phyloP scores from a whole-genome alignment of 1,140 invertebrate genomes.

The Drosophila kikkawai region DNA sequence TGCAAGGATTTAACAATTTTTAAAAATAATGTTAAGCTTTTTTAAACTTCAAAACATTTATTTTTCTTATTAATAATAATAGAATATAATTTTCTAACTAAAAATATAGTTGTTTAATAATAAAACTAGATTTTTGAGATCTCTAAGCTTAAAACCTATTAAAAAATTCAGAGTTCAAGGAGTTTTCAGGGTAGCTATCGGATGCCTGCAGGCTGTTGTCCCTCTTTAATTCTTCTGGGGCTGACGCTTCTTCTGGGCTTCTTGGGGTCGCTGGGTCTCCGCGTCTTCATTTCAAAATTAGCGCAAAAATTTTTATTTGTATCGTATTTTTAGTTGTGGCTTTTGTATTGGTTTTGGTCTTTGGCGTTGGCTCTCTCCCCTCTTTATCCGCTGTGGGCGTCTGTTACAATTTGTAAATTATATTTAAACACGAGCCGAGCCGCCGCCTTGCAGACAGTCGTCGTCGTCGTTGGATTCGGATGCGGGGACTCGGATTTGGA shows the following conservation, averaged over 20 bases:
- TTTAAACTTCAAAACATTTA: too few species aligned
- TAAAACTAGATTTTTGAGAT: not conserved
- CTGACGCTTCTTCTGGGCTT: constrained; percentile 1
- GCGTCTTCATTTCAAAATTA: constrained; percentile 70
- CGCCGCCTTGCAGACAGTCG: constrained; percentile 24
- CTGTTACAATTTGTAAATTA: constrained; percentile 76
- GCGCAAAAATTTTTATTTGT: constrained; percentile 65
- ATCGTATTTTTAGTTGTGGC: constrained; percentile 74
- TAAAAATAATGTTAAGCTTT: too few species aligned
- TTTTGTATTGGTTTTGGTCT: constrained; percentile 45
- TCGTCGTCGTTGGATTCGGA: constrained; percentile 25
- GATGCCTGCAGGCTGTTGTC: constrained; percentile 1
- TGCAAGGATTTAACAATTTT: not conserved
- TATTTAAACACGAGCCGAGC: constrained; percentile 73
- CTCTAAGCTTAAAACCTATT: not conserved
- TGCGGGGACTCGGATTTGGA: constrained; percentile 18
- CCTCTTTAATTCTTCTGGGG: not conserved
- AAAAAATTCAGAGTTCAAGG: not conserved
- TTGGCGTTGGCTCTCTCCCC: constrained; percentile 17
- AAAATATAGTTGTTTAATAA: not conserved
- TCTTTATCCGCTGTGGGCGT: constrained; percentile 48
- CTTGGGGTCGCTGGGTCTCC: constrained; percentile 32
- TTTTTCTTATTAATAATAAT: too few species aligned
- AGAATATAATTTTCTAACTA: not conserved
- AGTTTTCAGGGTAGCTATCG: not conserved